A percentile compares a stretch with the other conserved stretches of the same genome.
Evolutionary conservation across 2,888 invertebrate species (phyloP).

Genomic region (Agrenia bidenticulata): DNA sequence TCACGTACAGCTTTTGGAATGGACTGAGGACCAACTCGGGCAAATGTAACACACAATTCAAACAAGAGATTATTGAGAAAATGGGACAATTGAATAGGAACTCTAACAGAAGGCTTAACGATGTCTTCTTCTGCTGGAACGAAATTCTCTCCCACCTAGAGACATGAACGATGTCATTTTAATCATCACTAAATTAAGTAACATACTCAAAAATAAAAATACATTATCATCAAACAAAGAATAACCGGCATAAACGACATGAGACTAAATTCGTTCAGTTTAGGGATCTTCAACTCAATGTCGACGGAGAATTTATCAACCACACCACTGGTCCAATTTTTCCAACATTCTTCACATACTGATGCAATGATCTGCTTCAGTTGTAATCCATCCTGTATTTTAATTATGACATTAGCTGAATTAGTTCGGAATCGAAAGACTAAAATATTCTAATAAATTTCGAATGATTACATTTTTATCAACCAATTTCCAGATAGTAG

Average conservation of each 20-base stretch:
- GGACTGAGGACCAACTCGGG: constrained; percentile 47
- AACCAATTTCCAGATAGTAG: constrained; percentile 49
- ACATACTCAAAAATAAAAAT: too few relatives aligned
- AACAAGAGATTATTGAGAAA: constrained; percentile 41
- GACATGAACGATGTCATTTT: constrained; percentile 16
- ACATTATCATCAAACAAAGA: too few relatives aligned
- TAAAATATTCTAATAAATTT: too few relatives aligned
- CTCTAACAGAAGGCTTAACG: constrained; percentile 46
- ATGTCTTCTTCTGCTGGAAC: constrained; percentile 28
- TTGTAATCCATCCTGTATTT: constrained; percentile 33
- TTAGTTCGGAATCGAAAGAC: too few relatives aligned
- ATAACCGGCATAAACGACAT: constrained; percentile 41
- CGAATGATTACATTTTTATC: constrained; percentile 41
- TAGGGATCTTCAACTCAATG: constrained; percentile 23
- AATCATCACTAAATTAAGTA: neutral
- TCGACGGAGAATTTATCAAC: constrained; percentile 28
- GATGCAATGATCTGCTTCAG: constrained; percentile 22
- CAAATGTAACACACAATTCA: constrained; percentile 37
- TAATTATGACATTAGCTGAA: too few relatives aligned
- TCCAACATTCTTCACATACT: constrained; percentile 41
- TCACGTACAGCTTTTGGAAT: constrained; percentile 48
- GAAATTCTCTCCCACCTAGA: constrained; percentile 13
- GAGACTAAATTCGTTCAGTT: constrained; percentile 12
- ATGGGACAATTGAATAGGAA: constrained; percentile 49
- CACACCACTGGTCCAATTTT: constrained; percentile 24